phyloP scores from a whole-genome alignment of 2,113 vertebrate genomes.

The Mirounga angustirostris region DNA sequence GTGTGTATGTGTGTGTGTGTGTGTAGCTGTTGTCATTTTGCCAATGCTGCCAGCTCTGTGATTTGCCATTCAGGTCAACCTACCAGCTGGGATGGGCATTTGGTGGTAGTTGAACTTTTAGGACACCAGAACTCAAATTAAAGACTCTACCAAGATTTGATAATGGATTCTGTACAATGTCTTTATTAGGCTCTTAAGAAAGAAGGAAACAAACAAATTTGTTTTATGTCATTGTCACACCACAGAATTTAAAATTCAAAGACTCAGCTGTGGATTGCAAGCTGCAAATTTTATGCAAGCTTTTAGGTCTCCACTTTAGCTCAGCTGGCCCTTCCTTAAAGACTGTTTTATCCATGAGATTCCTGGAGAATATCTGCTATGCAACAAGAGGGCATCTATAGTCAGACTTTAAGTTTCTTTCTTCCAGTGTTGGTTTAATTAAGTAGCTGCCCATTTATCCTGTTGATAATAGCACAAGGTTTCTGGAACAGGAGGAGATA shows the following conservation, averaged over 20 bases:
- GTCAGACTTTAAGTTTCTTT: conserved; percentile 10
- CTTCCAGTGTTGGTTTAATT: conserved; percentile 25
- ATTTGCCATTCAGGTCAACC: not conserved
- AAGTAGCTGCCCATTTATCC: conserved; percentile 3
- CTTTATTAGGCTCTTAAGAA: conserved; percentile 68
- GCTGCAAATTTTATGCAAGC: conserved; percentile 46
- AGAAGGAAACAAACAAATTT: conserved; percentile 64
- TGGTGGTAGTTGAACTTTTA: conserved; percentile 28
- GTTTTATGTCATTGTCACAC: conserved; percentile 44
- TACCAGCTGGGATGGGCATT: not conserved
- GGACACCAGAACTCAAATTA: conserved; percentile 16
- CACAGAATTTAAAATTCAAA: conserved; percentile 66
- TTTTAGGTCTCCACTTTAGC: conserved; percentile 23
- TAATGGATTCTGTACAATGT: conserved; percentile 55
- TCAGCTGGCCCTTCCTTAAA: not conserved
- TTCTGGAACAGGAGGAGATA: not conserved
- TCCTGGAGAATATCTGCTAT: not conserved
- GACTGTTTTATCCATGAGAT: not conserved
- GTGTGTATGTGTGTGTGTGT: not conserved
- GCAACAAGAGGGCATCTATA: not conserved
- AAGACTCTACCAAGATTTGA: not conserved
- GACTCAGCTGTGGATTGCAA: not conserved
- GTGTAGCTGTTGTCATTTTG: not conserved
- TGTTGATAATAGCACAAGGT: not conserved
- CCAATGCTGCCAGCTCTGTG: not conserved